These are phyloP conservation scores for Adelosebastes latens DNA, from an alignment of 2,797 vertebrate genomes.

Conservation along the genomic window DNA sequence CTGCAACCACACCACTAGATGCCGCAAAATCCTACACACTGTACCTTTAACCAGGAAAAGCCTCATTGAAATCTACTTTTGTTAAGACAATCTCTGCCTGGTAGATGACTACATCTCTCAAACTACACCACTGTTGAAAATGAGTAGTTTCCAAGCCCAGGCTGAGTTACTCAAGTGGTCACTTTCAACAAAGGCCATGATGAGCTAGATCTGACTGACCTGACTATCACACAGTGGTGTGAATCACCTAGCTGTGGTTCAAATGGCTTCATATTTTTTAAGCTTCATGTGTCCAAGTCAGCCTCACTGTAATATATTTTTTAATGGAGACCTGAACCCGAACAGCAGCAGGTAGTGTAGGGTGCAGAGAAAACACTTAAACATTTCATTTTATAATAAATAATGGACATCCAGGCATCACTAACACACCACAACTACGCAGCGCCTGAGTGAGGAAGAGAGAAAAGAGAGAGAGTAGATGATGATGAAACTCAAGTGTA, in stretches of 20 bases:
- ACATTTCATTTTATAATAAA: slow-evolving; percentile 43
- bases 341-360: not conserved
- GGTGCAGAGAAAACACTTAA: slow-evolving; percentile 3
- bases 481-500: slow-evolving; percentile 83
- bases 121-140: not conserved
- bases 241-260: slow-evolving; percentile 1
- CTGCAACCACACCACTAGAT: no score
- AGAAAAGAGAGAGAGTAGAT: slow-evolving; percentile 12
- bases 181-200: not conserved
- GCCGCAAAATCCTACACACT: no score
- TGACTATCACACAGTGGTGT: not conserved
- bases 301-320: not conserved
- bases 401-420: slow-evolving; percentile 43
- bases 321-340: not conserved
- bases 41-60: no score
- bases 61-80: no score
- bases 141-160: not conserved
- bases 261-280: slow-evolving; percentile 3
- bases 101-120: not conserved
- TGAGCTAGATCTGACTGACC: not conserved
- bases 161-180: not conserved
- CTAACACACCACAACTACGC: slow-evolving; percentile 27
- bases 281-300: not conserved
- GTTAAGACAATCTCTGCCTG: not conserved
- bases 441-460: slow-evolving; percentile 12